These are phyloP conservation scores for Megaptera novaeangliae DNA, from an alignment of 2,113 vertebrate genomes.

Conservation along the genomic window DNA sequence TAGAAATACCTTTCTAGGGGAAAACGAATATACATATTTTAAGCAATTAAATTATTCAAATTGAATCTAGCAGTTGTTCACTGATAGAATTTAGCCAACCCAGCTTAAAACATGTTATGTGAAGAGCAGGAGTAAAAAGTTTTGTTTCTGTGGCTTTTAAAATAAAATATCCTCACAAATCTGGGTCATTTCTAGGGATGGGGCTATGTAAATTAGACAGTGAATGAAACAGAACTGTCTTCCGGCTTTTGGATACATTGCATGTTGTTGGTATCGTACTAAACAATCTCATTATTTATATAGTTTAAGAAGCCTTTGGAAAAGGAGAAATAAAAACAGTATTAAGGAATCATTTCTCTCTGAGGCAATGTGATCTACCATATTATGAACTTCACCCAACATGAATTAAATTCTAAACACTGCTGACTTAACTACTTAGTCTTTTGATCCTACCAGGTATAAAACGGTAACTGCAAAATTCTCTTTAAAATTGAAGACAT, in stretches of 20 bases:
- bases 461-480: not conserved
- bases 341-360: constrained; percentile 1
- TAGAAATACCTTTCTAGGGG: not conserved
- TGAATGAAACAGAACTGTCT: not conserved
- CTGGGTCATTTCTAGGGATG: not conserved
- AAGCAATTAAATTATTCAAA: not conserved
- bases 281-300: constrained; percentile 32
- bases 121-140: not conserved
- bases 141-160: not conserved
- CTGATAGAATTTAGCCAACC: not conserved
- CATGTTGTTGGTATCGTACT: not conserved
- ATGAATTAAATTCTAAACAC: not conserved
- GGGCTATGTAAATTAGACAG: not conserved
- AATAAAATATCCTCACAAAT: not conserved
- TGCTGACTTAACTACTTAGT: not conserved
- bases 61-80: not conserved
- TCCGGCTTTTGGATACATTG: not conserved
- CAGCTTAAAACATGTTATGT: not conserved
- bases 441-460: not conserved
- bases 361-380: not conserved
- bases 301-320: constrained; percentile 23
- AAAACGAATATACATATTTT: constrained; percentile 16
- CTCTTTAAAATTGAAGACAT: not conserved
- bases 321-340: constrained; percentile 5
- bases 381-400: not conserved